phyloP scores from a whole-genome alignment of 2,113 vertebrate genomes.

The Urocolius indicus region DNA sequence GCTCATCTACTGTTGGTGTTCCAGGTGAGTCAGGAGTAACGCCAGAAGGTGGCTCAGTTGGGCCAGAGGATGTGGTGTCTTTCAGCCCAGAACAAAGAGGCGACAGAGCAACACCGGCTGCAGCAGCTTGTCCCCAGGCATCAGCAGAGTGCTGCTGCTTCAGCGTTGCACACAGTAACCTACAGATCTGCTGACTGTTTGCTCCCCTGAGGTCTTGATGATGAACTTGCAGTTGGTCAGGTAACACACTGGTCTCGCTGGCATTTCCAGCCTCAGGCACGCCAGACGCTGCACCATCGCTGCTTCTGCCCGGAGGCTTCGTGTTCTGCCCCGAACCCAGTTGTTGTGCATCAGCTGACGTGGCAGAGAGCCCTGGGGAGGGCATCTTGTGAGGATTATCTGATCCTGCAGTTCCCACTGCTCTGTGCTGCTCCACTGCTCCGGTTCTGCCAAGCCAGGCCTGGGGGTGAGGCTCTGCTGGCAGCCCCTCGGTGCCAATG shows the following conservation, averaged over 20 bases:
- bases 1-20: constrained; percentile 32
- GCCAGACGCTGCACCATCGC: background rate
- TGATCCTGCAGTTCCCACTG: background rate
- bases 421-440: background rate
- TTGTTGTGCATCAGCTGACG: background rate
- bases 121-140: background rate
- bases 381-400: background rate
- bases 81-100: background rate
- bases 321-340: background rate
- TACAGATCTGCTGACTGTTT: background rate
- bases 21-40: background rate
- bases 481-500: constrained; percentile 33
- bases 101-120: background rate
- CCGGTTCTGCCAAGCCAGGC: background rate
- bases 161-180: background rate
- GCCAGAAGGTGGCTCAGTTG: background rate
- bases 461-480: background rate
- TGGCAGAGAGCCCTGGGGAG: background rate
- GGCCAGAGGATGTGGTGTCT: background rate
- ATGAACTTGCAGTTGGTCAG: background rate
- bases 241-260: too few species aligned
- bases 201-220: background rate
- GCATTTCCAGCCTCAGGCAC: background rate
- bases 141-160: background rate
- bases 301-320: background rate